These are phyloP conservation scores for Morpho helenor DNA, from an alignment of 2,888 invertebrate species.

Conservation along the genomic window DNA sequence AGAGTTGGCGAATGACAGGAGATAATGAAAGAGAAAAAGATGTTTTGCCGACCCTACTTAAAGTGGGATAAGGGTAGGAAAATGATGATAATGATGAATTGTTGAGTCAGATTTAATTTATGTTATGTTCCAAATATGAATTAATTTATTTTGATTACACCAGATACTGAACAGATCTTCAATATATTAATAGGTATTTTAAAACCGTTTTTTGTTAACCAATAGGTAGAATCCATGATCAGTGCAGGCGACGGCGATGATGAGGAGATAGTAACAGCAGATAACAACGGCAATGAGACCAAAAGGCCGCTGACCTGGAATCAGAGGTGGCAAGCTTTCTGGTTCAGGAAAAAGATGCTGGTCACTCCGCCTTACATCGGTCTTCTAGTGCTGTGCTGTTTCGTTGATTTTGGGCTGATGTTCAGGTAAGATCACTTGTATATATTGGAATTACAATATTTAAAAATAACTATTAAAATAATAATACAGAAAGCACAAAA, in stretches of 20 bases:
- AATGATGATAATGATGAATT: no score
- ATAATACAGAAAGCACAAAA: no score
- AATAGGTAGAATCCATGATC: slow-evolving; percentile 70
- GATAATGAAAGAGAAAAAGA: no score
- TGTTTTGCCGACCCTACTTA: no score
- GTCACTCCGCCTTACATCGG: slow-evolving; percentile 76
- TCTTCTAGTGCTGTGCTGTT: slow-evolving; percentile 73
- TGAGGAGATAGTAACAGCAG: slow-evolving; percentile 63
- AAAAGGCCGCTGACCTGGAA: slow-evolving; percentile 61
- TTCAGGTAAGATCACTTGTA: slow-evolving; percentile 61
- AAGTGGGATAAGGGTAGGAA: no score
- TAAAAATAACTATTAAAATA: no score
- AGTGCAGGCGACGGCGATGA: slow-evolving; percentile 59
- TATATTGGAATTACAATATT: no score
- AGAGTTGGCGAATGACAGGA: no score
- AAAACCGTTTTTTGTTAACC: background rate
- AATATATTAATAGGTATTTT: background rate
- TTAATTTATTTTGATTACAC: no score
- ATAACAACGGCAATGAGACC: slow-evolving; percentile 68
- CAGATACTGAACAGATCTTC: no score
- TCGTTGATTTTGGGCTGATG: slow-evolving; percentile 81
- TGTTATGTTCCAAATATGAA: no score
- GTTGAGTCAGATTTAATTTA: no score
- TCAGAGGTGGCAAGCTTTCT: slow-evolving; percentile 66
- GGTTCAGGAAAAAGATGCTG: slow-evolving; percentile 70